A percentile compares a stretch with the other conserved stretches of the same genome.
phyloP scores from a whole-genome alignment of 2,797 vertebrate genomes.

The Cirrhinus molitorella region DNA sequence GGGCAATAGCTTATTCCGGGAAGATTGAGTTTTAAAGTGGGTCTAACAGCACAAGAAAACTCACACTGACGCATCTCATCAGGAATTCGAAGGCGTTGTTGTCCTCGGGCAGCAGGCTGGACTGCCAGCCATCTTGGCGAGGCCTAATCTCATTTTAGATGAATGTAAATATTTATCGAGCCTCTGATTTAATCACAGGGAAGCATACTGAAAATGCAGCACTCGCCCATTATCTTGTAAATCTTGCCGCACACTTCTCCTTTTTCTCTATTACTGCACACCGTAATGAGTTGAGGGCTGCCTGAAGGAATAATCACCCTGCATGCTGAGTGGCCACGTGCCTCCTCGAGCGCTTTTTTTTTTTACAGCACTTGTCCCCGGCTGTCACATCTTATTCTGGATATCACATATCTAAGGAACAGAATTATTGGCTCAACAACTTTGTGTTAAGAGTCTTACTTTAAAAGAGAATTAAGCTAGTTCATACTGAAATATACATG shows the following conservation, averaged over 20 bases:
- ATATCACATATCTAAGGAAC: slow-evolving; percentile 21
- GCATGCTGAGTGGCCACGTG: slow-evolving; percentile 34
- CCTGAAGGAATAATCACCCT: slow-evolving; percentile 50
- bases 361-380: slow-evolving; percentile 29
- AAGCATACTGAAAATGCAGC: slow-evolving; percentile 56
- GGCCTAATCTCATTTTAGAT: slow-evolving; percentile 62
- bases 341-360: neutral
- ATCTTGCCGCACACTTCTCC: slow-evolving; percentile 50
- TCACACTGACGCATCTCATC: slow-evolving; percentile 57
- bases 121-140: slow-evolving; percentile 44
- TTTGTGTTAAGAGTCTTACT: slow-evolving; percentile 12
- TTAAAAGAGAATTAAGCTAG: neutral
- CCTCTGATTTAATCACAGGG: slow-evolving; percentile 60
- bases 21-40: slow-evolving; percentile 56
- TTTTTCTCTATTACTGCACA: slow-evolving; percentile 49
- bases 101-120: slow-evolving; percentile 38
- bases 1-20: slow-evolving; percentile 50
- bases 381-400: slow-evolving; percentile 47
- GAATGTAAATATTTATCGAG: slow-evolving; percentile 65
- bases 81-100: slow-evolving; percentile 56
- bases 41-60: slow-evolving; percentile 53
- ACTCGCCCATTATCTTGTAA: slow-evolving; percentile 61
- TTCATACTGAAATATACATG: neutral
- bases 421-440: slow-evolving; percentile 47
- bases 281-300: slow-evolving; percentile 45